These are phyloP conservation scores for Punctoribates punctum DNA, from an alignment of 2,888 invertebrate species.

Conservation along the genomic window DNA sequence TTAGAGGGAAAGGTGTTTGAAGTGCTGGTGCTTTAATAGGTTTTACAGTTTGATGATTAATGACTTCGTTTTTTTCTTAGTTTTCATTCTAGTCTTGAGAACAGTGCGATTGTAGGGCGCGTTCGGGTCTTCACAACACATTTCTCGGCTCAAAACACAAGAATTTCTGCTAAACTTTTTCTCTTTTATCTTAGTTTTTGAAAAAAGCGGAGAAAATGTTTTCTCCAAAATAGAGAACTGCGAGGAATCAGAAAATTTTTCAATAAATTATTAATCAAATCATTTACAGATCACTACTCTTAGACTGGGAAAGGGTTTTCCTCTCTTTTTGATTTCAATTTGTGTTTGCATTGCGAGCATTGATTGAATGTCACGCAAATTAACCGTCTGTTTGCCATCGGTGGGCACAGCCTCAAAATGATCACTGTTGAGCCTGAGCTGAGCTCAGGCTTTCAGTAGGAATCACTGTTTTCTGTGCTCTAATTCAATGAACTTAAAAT, in stretches of 20 bases:
- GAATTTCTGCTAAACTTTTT: background rate
- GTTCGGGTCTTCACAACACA: conserved; percentile 1
- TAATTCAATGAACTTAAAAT: conserved; percentile 7
- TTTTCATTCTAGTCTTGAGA: background rate
- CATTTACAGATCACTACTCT: background rate
- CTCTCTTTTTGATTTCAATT: background rate
- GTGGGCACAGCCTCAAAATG: background rate
- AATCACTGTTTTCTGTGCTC: too few species aligned
- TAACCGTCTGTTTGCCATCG: background rate
- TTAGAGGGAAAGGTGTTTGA: conserved; percentile 23
- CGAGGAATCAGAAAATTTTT: background rate
- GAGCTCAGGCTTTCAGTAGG: too few species aligned
- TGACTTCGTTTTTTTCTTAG: background rate
- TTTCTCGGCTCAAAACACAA: background rate
- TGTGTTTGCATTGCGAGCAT: too few species aligned
- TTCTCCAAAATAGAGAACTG: background rate
- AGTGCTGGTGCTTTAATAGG: conserved; percentile 17
- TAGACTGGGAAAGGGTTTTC: background rate
- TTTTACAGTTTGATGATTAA: conserved; percentile 1
- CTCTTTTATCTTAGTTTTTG: background rate
- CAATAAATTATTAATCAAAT: background rate
- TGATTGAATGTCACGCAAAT: conserved; percentile 17
- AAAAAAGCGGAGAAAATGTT: too few species aligned
- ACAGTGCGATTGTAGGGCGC: conserved; percentile 20
- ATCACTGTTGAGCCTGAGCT: too few species aligned